Base-by-base conservation (phyloP, 1,140 invertebrate species). In the Heliconius hermathena region DNA sequence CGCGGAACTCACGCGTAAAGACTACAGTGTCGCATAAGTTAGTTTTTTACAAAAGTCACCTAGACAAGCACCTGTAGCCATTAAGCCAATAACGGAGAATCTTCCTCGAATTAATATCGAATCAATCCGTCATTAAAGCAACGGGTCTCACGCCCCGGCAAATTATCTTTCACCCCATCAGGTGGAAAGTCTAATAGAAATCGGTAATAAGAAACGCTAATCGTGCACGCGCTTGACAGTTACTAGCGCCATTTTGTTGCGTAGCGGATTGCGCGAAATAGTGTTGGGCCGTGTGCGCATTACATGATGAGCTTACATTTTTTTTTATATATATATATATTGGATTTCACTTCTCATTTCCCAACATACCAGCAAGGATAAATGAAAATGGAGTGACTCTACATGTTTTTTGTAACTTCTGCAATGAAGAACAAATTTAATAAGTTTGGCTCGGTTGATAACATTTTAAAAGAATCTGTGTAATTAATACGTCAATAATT, bases 131-230 rank as follows among this genome's bases (percentile, higher is more conserved):
- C 91, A 92, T 94, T 94, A 94, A 88, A 90, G 87, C 90, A 91
- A 92, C 89, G 90, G 87, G 86, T 91, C 88, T 87, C 91, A 92
- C 90, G 90, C 90, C 90, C 92, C 85, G 81, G 83, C 85, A 89
- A 90, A 93, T 93, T 92, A 91, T 92, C 90, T 92, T 90, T 92
- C 89, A 91, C 90, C 89, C 90, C 88, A 92, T 90, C 88, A 92
- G 88, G 88, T 90, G 90, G 89, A 92, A 93, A 93, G 89, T 91
- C 88, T 93, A 94, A 93, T 94, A 94, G 91, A 93, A 94, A 93
- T 91, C 90, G 81, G 88, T 93, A 93, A 91, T 94, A 92, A 92
- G 89, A 90, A 92, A 91, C 86, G 84, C 87, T 93, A 92, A 92
- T 91, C 89, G 92, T 88, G 82, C 90, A 88, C 89, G 89, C 91